These are phyloP conservation scores for Ursus arctos DNA, from an alignment of 2,113 vertebrate genomes.

Conservation along the genomic window DNA sequence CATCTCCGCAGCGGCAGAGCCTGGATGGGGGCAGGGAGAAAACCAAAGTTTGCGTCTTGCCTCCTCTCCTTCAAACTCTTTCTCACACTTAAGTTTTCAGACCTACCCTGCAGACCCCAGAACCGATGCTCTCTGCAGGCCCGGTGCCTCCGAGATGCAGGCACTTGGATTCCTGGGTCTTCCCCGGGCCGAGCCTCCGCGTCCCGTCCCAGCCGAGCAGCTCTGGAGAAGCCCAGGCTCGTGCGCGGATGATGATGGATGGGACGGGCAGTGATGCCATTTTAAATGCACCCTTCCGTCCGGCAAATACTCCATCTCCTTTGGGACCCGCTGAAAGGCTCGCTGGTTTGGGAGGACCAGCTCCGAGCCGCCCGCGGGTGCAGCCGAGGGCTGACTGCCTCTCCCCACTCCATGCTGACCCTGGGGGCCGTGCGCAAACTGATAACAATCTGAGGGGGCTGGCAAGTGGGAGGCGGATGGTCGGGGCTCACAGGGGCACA, in stretches of 20 bases:
- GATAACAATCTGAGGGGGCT: neutral
- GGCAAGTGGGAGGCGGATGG: fast-evolving
- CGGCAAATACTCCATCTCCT: neutral
- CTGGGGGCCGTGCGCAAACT: neutral
- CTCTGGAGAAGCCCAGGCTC: neutral
- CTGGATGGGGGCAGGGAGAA: neutral
- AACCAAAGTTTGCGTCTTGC: neutral
- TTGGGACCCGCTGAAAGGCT: neutral
- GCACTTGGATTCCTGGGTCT: neutral
- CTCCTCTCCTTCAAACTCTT: neutral
- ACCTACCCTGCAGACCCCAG: neutral
- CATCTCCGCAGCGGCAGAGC: fast-evolving
- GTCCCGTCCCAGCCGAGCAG: fast-evolving
- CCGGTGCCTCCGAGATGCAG: neutral
- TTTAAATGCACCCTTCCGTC: fast-evolving
- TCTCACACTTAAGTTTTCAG: neutral
- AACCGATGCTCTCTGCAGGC: neutral
- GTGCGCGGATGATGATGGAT: too few relatives aligned
- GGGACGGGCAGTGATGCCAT: too few relatives aligned
- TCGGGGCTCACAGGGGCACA: neutral
- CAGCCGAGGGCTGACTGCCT: neutral
- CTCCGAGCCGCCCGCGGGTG: neutral
- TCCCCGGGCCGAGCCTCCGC: neutral
- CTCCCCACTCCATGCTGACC: neutral
- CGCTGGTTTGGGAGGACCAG: neutral